Percentiles rank a stretch among this genome's conserved stretches.
phyloP scores from a whole-genome alignment of 1,140 invertebrate genomes.

The Pseudachorutes palmiensis region DNA sequence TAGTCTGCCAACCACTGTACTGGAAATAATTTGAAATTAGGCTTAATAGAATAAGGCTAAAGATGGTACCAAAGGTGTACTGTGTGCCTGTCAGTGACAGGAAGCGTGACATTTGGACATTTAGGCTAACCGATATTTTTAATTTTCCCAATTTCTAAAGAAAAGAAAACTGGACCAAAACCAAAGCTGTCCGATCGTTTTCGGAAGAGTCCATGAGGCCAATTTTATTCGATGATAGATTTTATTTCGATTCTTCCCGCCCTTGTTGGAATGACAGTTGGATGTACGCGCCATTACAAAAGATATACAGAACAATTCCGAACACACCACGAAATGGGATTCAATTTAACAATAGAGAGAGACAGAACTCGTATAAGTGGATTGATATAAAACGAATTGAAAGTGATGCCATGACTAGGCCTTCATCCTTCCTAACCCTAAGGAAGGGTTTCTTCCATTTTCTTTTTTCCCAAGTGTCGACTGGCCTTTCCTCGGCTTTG shows the following conservation, averaged over 20 bases:
- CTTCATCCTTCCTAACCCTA: neutral
- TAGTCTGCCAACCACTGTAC: neutral
- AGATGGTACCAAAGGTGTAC: too few species aligned
- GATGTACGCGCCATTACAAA: neutral
- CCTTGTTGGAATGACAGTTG: neutral
- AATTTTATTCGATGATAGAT: neutral
- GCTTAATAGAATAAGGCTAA: neutral
- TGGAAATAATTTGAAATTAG: neutral
- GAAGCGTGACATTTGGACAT: neutral
- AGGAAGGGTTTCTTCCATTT: constrained; percentile 6
- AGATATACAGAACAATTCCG: neutral
- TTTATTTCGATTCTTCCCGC: neutral
- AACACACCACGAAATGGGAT: neutral
- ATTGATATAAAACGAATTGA: neutral
- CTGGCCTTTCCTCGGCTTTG: too few species aligned
- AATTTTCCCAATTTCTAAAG: neutral
- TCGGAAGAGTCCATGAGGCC: neutral
- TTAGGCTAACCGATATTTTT: neutral
- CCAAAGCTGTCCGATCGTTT: neutral
- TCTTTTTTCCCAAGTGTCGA: neutral
- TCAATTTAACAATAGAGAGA: neutral
- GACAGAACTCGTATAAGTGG: too few species aligned
- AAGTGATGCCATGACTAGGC: neutral
- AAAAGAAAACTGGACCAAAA: neutral
- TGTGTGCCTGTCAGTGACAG: neutral